phyloP scores from a whole-genome alignment of 2,113 vertebrate genomes.

The Chaetorhynchus papuensis region DNA sequence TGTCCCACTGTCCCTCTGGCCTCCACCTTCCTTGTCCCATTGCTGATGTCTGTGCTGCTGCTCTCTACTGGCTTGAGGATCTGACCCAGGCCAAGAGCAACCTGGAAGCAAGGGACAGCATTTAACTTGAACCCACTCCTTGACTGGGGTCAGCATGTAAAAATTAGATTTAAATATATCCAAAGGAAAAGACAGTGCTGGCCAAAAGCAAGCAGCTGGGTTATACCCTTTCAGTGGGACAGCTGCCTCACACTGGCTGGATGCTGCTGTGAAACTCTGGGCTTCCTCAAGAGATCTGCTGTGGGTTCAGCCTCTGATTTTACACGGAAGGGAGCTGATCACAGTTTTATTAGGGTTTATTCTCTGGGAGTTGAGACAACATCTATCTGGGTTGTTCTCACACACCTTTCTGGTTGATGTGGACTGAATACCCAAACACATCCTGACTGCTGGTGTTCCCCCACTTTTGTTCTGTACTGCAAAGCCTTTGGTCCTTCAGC shows the following conservation, averaged over 20 bases:
- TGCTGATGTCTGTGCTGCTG: neutral
- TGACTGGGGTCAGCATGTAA: neutral
- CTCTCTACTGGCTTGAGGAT: neutral
- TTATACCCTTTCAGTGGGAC: neutral
- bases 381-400: neutral
- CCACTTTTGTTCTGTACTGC: neutral
- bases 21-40: neutral
- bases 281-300: neutral
- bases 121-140: neutral
- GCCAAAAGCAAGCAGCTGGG: neutral
- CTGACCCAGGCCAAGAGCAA: neutral
- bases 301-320: neutral
- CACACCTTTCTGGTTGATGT: neutral
- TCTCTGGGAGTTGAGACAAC: neutral
- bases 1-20: neutral
- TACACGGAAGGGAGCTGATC: neutral
- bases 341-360: neutral
- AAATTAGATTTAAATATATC: neutral
- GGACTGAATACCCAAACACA: neutral
- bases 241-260: neutral
- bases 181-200: neutral
- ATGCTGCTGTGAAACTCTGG: neutral
- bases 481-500: neutral
- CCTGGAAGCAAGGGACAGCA: neutral
- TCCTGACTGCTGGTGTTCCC: neutral